Evolutionary conservation across 2,888 invertebrate species (phyloP), one percentile per base, ranked within the genome.

Genomic region (Micoletzkya japonica): DNA sequence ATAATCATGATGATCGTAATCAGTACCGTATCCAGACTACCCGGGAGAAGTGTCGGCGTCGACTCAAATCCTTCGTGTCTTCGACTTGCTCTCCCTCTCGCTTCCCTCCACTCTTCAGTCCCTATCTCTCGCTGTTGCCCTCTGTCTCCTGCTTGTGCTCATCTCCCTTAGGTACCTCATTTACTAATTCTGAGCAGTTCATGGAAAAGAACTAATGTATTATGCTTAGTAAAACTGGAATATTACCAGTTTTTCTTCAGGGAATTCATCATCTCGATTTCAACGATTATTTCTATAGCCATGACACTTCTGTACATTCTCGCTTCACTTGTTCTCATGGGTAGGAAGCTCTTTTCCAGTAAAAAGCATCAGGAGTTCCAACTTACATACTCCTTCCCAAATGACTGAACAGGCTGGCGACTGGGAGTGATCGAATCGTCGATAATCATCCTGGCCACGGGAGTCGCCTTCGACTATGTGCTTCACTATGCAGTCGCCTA

Each of bases 401-500:
- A 54, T 20, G 17, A 54, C 7, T 24, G 24, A 7, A 36, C 49
- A 79, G 84, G 83, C 14, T 84, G 84, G 84, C 76, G 79, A 32
- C 71, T 84, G 44, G 81, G 82, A n/a, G 82, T 84, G 17, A 77
- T 85, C n/a, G 84, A 84, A 58, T 81, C 83, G 0, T 81, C 83
- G 0, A 83, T 84, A 39, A 70, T 84, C 1, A 81, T 84, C 14
- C 78, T 84, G 4, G 81, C 81, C 17, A 83, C 85, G 20, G 81
- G 82, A 3, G 73, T 84, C 17, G 81, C 82, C 32, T 84, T 84
- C 66, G 84, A 84, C 70, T 84, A 80, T 72, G 84, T 84, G 2
- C 74, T 84, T 3, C 84, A 84, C 68, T 82, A 79, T 59, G 80
- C 73, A 24, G 64, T 72, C 1, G 70, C 70, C 30, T 63, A 72